Conservation (phyloP, 2,797 vertebrate species). For the Leuciscus waleckii region DNA sequence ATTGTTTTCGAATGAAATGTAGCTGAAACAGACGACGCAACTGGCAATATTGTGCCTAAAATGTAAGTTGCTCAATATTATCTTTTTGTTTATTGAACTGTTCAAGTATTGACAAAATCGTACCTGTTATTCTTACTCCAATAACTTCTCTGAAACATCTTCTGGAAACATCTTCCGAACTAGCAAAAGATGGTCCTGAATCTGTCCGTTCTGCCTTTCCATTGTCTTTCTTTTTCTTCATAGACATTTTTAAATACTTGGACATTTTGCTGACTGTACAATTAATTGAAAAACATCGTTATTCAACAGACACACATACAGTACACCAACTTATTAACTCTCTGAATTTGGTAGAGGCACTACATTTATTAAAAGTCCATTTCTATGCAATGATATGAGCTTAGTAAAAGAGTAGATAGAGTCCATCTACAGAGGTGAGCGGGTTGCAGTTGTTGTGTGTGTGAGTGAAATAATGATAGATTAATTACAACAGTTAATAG, state of each 20-base stretch:
- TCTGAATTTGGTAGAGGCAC: background rate
- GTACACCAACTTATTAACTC: background rate
- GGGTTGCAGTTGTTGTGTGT: slow-evolving; percentile 6
- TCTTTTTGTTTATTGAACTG: background rate
- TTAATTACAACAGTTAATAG: slow-evolving; percentile 37
- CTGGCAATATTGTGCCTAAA: background rate
- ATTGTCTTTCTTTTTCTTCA: background rate
- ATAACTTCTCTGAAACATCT: background rate
- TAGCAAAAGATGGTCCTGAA: background rate
- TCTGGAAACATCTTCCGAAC: background rate
- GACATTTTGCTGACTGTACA: background rate
- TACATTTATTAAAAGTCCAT: background rate
- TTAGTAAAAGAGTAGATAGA: background rate
- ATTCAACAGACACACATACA: background rate
- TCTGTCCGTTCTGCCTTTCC: background rate
- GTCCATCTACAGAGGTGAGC: slow-evolving; percentile 28
- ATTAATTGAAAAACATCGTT: background rate
- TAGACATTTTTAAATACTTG: background rate
- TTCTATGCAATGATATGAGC: background rate
- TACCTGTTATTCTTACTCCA: no score
- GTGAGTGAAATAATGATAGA: slow-evolving; percentile 27
- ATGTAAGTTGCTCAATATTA: background rate
- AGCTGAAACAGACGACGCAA: background rate
- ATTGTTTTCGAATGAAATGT: background rate
- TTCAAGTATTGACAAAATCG: background rate